Percentiles rank a stretch among this genome's conserved stretches.
phyloP scores from a whole-genome alignment of 2,888 invertebrate genomes.

The Drosophila suboccidentalis region DNA sequence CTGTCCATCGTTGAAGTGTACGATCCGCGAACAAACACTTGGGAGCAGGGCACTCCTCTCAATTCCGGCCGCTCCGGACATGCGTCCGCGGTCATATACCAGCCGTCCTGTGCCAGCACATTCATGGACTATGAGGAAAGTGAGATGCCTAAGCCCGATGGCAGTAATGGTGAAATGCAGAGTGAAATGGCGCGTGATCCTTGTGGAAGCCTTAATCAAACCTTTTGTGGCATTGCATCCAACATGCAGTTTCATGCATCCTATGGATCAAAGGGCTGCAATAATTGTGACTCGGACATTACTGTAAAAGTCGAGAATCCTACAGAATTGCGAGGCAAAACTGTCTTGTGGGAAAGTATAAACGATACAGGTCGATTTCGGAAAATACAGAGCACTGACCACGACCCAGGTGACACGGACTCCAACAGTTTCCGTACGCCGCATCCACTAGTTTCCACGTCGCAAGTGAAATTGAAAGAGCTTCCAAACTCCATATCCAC shows the following conservation, averaged over 20 bases:
- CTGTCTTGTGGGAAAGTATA: conserved; percentile 10
- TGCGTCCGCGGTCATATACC: conserved; percentile 95
- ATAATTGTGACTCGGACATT: conserved; percentile 70
- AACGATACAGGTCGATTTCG: neutral
- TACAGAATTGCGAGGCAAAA: neutral
- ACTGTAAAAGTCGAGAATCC: neutral
- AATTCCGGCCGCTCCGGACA: conserved; percentile 96
- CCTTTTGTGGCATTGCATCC: conserved; percentile 46
- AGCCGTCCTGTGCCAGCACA: conserved; percentile 87
- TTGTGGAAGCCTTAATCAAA: conserved; percentile 36
- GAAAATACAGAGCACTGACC: conserved; percentile 1
- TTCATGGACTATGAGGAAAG: conserved; percentile 83
- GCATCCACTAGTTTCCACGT: neutral
- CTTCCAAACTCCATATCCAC: neutral
- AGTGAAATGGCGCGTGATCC: conserved; percentile 37
- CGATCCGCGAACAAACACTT: conserved; percentile 91
- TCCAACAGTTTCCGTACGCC: neutral
- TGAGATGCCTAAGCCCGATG: conserved; percentile 56
- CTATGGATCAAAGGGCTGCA: conserved; percentile 71
- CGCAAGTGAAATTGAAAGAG: neutral
- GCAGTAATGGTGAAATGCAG: conserved; percentile 35
- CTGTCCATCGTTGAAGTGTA: conserved; percentile 95
- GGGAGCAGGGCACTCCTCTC: conserved; percentile 92
- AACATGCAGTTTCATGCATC: conserved; percentile 73
- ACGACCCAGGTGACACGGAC: neutral